Conservation (phyloP, 53 echinoderm and acorn worm species). For the Pentamera pediparva region DNA sequence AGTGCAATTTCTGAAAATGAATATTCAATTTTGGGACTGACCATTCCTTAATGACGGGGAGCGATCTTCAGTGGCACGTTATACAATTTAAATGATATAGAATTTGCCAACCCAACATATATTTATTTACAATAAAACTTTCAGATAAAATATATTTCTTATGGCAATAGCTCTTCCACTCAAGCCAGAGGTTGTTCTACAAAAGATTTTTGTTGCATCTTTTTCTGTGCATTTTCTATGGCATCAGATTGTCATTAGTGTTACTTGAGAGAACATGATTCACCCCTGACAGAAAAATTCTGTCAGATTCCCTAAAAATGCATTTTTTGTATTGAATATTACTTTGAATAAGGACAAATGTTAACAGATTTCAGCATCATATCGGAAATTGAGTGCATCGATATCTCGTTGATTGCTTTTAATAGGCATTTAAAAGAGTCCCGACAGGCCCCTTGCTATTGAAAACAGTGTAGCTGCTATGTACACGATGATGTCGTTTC, state of each 20-base stretch:
- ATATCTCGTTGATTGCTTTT: not conserved
- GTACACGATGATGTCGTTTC: constrained; percentile 48
- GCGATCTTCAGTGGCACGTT: too few species aligned
- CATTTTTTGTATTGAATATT: not conserved
- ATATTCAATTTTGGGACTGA: too few species aligned
- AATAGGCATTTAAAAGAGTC: constrained; percentile 8
- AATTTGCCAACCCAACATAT: too few species aligned
- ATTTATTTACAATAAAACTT: not conserved
- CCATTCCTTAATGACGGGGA: too few species aligned
- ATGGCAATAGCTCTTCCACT: not conserved
- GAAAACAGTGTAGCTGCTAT: constrained; percentile 16
- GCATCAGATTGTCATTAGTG: not conserved
- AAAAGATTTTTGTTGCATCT: not conserved
- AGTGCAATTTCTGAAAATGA: too few species aligned
- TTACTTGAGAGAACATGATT: not conserved
- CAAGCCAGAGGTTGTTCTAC: too few species aligned
- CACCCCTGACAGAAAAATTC: constrained; percentile 30
- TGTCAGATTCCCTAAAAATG: not conserved
- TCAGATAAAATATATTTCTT: not conserved
- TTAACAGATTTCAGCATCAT: not conserved
- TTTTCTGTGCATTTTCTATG: constrained; percentile 1
- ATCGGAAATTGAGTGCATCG: not conserved
- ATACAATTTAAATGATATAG: too few species aligned
- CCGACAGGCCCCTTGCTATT: constrained; percentile 19
- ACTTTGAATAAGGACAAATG: not conserved